phyloP scores from a whole-genome alignment of 2,888 invertebrate species.

The Lasioglossum calceatum region DNA sequence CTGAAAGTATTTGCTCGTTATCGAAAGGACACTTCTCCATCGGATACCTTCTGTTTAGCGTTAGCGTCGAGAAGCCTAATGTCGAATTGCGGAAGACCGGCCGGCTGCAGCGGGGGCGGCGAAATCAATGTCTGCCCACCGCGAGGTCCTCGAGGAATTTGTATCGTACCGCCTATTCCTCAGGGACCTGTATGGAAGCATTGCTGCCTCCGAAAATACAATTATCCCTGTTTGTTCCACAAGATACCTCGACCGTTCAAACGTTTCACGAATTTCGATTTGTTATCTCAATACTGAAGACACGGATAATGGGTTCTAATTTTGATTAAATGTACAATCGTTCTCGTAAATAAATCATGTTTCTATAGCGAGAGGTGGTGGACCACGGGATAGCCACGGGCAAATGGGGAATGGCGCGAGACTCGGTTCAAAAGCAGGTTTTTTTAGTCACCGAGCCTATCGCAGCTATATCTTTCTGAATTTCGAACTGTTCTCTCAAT shows the following conservation, averaged over 20 bases:
- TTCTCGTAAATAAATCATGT: background rate
- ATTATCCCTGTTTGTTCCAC: slow-evolving; percentile 74
- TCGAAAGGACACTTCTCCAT: background rate
- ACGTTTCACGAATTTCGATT: slow-evolving; percentile 69
- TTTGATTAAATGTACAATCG: background rate
- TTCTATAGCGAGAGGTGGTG: background rate
- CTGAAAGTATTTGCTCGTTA: background rate
- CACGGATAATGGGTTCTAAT: background rate
- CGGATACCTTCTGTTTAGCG: background rate
- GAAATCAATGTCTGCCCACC: slow-evolving; percentile 60
- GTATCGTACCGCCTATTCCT: slow-evolving; percentile 71
- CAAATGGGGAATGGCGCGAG: background rate
- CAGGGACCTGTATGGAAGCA: slow-evolving; percentile 74
- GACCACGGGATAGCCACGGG: background rate
- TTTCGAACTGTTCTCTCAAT: too few relatives aligned
- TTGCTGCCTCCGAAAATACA: slow-evolving; percentile 76
- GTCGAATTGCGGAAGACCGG: slow-evolving; percentile 7
- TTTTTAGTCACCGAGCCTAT: background rate
- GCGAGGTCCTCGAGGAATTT: slow-evolving; percentile 64
- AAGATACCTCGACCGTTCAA: slow-evolving; percentile 60
- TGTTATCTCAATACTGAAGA: slow-evolving; percentile 70
- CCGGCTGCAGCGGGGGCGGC: background rate
- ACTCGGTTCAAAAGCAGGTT: background rate
- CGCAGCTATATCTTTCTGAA: too few relatives aligned
- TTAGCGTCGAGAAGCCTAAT: slow-evolving; percentile 6